phyloP scores from a whole-genome alignment of 2,888 invertebrate species.

The Bimastos eiseni region DNA sequence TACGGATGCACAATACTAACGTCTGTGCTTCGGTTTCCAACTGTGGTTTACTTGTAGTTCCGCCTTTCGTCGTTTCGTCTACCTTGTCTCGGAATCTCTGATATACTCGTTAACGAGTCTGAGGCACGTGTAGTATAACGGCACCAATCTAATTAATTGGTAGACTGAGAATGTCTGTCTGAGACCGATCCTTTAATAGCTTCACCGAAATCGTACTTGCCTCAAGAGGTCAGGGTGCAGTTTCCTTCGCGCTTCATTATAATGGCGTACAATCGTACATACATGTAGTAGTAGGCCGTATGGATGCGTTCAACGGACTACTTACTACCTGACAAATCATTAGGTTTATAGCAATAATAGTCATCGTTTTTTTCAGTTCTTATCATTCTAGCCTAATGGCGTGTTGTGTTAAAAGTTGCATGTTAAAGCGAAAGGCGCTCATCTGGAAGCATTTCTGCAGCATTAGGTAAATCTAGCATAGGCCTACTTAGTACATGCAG shows the following conservation, averaged over 20 bases:
- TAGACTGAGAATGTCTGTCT: not conserved
- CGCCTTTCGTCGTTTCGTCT: not conserved
- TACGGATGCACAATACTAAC: not conserved
- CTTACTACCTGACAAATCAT: not conserved
- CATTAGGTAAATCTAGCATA: not conserved
- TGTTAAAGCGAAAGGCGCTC: not conserved
- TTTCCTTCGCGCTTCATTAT: not conserved
- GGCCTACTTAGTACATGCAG: not conserved
- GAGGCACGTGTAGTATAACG: not conserved
- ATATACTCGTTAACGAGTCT: not conserved
- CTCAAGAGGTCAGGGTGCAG: not conserved
- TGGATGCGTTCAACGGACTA: accelerated
- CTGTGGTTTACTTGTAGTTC: not conserved
- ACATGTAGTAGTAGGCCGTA: not conserved
- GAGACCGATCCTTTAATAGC: not conserved
- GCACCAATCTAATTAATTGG: not conserved
- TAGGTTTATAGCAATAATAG: no score
- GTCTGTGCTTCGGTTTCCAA: not conserved
- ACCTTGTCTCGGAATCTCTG: not conserved
- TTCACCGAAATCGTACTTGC: not conserved
- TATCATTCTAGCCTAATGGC: no score
- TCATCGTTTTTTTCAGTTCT: no score
- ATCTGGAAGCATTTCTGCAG: not conserved
- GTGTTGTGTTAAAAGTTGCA: not conserved
- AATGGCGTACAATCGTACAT: not conserved